Conservation (phyloP, 2,888 invertebrate genomes). For the Druceiella hillmani region DNA sequence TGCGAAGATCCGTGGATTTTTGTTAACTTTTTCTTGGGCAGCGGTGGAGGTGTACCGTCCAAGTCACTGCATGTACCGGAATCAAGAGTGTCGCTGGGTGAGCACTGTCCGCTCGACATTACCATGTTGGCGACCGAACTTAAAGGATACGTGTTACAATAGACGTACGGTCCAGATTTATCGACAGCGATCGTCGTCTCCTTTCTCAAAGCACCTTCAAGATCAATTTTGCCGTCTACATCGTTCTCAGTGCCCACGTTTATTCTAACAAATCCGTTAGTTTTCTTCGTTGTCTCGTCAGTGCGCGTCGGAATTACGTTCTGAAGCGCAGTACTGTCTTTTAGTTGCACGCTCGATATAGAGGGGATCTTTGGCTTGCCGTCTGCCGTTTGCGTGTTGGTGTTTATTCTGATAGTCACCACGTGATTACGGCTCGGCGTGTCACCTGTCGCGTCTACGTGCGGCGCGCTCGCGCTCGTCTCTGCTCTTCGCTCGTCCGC, state of each 20-base stretch:
- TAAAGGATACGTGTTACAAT: constrained; percentile 55
- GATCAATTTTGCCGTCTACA: constrained; percentile 46
- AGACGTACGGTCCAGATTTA: constrained; percentile 51
- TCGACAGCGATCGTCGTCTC: constrained; percentile 32
- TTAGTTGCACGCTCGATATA: constrained; percentile 47
- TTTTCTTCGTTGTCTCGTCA: constrained; percentile 40
- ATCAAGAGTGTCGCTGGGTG: constrained; percentile 76
- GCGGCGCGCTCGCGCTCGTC: constrained; percentile 26
- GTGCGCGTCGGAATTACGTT: no score
- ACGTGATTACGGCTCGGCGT: constrained; percentile 52
- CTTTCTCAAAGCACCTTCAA: constrained; percentile 41
- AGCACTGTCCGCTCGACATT: constrained; percentile 77
- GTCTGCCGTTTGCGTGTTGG: constrained; percentile 51
- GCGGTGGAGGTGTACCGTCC: constrained; percentile 66
- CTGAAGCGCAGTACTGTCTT: constrained; percentile 46
- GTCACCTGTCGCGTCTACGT: constrained; percentile 26
- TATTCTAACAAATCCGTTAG: constrained; percentile 54
- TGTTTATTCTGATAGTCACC: constrained; percentile 67
- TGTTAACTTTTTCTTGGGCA: constrained; percentile 62
- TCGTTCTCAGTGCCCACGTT: constrained; percentile 47
- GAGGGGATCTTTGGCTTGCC: constrained; percentile 46
- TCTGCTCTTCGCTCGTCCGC: constrained; percentile 47
- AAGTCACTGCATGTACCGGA: constrained; percentile 83
- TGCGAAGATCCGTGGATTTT: constrained; percentile 41
- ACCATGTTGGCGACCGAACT: constrained; percentile 50